Conservation (phyloP, 2,113 vertebrate genomes). For the Upupa epops region DNA sequence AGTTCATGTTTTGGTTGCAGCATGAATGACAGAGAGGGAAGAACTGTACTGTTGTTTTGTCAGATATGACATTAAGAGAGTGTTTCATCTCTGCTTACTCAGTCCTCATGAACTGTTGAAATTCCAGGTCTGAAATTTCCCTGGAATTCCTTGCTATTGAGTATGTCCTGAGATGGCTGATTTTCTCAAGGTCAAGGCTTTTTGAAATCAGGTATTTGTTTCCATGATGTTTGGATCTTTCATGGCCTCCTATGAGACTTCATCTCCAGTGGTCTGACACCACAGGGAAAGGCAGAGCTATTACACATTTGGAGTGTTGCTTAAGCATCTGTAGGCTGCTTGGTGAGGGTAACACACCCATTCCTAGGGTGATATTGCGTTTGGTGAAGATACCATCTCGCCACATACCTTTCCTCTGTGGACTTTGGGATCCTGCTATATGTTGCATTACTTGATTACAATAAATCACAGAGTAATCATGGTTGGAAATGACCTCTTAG, state of each 20-base stretch:
- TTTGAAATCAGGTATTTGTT: not conserved
- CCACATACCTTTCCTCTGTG: not conserved
- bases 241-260: not conserved
- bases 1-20: not conserved
- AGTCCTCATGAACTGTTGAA: not conserved
- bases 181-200: not conserved
- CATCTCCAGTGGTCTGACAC: not conserved
- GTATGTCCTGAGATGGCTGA: not conserved
- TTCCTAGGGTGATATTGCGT: not conserved
- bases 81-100: slow-evolving; percentile 1
- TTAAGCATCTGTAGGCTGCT: not conserved
- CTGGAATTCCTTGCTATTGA: not conserved
- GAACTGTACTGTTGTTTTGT: not conserved
- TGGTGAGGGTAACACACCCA: not conserved
- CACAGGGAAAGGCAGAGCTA: not conserved
- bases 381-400: not conserved
- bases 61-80: not conserved
- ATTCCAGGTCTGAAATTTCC: not conserved
- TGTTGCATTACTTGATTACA: not conserved
- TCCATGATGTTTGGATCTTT: not conserved
- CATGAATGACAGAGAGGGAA: not conserved
- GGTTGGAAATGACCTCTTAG: too few species aligned
- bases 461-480: too few species aligned
- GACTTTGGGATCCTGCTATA: not conserved
- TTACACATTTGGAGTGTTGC: not conserved